Base-by-base conservation (phyloP, 2,113 vertebrate species). In the Phyllostomus hastatus region DNA sequence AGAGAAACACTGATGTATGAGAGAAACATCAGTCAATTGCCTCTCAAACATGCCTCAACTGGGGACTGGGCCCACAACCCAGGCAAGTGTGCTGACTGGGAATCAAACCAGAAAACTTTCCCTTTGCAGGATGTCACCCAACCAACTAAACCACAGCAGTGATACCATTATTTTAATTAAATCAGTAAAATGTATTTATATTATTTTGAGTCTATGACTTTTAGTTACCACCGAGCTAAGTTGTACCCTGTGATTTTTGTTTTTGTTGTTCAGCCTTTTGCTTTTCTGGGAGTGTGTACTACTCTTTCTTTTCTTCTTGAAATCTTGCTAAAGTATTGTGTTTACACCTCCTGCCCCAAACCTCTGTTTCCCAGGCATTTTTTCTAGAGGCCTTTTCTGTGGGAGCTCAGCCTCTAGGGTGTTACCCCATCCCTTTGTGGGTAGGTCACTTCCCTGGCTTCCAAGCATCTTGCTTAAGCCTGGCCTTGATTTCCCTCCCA, bases 271-370 rank as follows among this genome's bases (percentile, higher is more conserved):
- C 38, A 94, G 48, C 76, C 22, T 79, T 92, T 89, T 78, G 54
- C 17, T 83, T 96, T 66, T 66, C 76, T 76, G 72, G 12, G 50
- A 28, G 15, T 14, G 16, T 72, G n/a, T 88, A 17, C 48, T 73
- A 75, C 33, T 31, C 35, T 85, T 69, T 94, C 15, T 85, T 90
- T 64, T 80, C 57, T 75, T 80, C 72, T 87, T 96, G 70, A 48
- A 88, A 11, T 88, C 41, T 64, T 76, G 31, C 16, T 54, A n/a
- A 84, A 79, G 70, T 54, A 33, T 54, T 72, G 16, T 61, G 1
- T 72, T 76, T 91, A 48, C 0, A 14, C 19, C 10, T 46, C 15
- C 35, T n/a, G 4, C 22, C 50, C 26, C 26, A 72, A 26, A 50
- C 41, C n/a, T 61, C 8, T 75, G 64, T 82, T 43, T 50, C 41